phyloP scores from a whole-genome alignment of 2,888 invertebrate genomes.

The Lochmaea crataegi region DNA sequence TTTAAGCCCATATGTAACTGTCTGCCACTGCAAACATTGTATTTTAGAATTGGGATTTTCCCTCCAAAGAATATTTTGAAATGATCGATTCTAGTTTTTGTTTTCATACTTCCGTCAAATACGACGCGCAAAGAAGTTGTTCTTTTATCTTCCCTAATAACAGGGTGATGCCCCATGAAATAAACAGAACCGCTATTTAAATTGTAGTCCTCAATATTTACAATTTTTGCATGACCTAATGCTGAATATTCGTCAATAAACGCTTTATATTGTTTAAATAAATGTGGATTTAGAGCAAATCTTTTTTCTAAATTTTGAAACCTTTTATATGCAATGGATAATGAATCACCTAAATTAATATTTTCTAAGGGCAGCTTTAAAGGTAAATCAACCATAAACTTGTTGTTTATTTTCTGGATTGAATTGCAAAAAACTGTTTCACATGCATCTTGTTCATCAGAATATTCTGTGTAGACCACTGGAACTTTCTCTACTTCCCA shows the following conservation, averaged over 20 bases:
- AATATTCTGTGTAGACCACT: no score
- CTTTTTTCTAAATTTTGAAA: constrained; percentile 22
- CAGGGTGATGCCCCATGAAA: no score
- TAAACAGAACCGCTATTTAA: constrained; percentile 12
- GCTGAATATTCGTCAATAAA: constrained; percentile 15
- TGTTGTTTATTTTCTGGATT: no score
- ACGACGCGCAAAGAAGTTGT: no score
- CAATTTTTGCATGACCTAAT: constrained; percentile 8
- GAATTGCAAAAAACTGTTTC: constrained; percentile 8
- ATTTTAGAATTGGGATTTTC: no score
- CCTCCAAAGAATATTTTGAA: no score
- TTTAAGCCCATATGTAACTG: no score
- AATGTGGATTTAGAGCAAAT: constrained; percentile 2
- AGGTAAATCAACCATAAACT: constrained; percentile 2
- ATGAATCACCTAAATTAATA: constrained; percentile 15
- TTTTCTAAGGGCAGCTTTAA: constrained; percentile 12
- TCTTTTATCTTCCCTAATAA: no score
- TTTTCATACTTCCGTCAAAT: no score
- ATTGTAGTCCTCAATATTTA: constrained; percentile 12
- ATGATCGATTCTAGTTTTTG: no score
- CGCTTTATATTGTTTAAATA: constrained; percentile 12
- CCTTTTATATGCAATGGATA: constrained; percentile 15
- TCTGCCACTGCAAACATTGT: no score
- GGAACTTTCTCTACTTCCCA: no score
- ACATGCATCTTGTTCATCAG: constrained; percentile 21